Percentiles rank a stretch among this genome's conserved stretches.
Evolutionary conservation across 1,140 invertebrate genomes (phyloP).

Genomic region (Uloborus diversus): DNA sequence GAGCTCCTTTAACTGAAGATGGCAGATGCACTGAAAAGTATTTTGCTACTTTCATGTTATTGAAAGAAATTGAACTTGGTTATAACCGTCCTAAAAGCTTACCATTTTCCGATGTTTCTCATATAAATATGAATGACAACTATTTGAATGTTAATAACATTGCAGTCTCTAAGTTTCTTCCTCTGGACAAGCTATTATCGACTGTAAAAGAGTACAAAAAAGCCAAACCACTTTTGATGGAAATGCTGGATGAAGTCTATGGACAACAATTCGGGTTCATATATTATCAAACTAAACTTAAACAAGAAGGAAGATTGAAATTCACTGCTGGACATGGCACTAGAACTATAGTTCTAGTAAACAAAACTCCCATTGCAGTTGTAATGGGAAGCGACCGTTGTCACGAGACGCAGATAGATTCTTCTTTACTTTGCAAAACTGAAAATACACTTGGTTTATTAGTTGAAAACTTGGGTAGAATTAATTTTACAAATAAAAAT

Average conservation of each 20-base stretch:
- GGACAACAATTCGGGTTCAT: slow-evolving; percentile 4
- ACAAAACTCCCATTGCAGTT: not conserved
- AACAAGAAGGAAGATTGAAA: not conserved
- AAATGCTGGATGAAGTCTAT: not conserved
- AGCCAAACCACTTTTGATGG: not conserved
- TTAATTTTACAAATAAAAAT: slow-evolving; percentile 1
- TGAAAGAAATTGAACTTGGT: not conserved
- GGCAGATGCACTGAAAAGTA: slow-evolving; percentile 68
- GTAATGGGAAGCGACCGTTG: not conserved
- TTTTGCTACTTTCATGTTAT: slow-evolving; percentile 59
- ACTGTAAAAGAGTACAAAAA: not conserved
- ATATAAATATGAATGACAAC: not conserved
- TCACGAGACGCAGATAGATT: not conserved
- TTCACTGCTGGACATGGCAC: not conserved
- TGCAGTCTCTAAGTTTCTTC: not conserved
- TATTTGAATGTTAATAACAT: not conserved
- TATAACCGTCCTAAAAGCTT: not conserved
- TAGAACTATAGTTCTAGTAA: not conserved
- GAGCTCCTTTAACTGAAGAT: slow-evolving; percentile 68
- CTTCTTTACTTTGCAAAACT: not conserved
- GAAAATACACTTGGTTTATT: slow-evolving; percentile 26
- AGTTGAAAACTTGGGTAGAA: slow-evolving; percentile 55
- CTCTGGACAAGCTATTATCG: not conserved
- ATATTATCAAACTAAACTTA: not conserved
- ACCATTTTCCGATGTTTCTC: too few relatives aligned